Base-by-base conservation (phyloP, 1,140 invertebrate genomes). In the Drosophila jambulina region DNA sequence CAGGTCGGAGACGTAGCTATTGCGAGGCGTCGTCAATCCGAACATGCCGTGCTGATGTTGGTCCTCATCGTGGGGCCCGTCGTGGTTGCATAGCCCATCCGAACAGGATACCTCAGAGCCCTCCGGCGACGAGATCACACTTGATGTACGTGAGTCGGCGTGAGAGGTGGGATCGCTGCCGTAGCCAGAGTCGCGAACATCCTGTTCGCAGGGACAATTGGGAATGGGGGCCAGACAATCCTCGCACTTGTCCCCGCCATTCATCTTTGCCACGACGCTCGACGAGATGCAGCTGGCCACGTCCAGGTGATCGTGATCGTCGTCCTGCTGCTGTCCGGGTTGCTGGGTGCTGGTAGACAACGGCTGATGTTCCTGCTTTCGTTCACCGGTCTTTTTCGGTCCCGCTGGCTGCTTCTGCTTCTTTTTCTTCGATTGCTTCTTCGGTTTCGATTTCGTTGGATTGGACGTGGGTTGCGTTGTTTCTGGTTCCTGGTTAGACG, bases 41-140 rank as follows among this genome's bases (percentile, higher is more conserved):
- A 75, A 78, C 2, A 53, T 42, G 8, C 74, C 67, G 19, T 60
- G 62, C 67, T 77, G 68, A 64, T 84, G 32, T 15, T 36, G 67
- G 60, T 84, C 74, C 61, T 91, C 85, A 2, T 80, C 76, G 77
- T 70, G 34, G 17, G 54, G 29, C 10, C 51, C 60, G 36, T 96
- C 96, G 75, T 96, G 95, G 92, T 96, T 96, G 90, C 97, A 97
- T 91, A 96, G 96, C 36, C 95, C 95, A 85, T 97, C 97, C 3
- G 95, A 97, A 93, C 97, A 97, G 0, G 96, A 97, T 38, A 97
- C 95, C 91, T 97, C 97, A 1, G 96, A 97, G 25, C 96, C 96
- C 40, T 92, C 91, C 84, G 97, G 96, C 0, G 96, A 96, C 85
- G 96, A 96, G 49, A 95, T 95, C 34, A 95, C 93, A 72, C 96